Evolutionary conservation across 2,888 invertebrate species (phyloP), one percentile per base, ranked within the genome.

Genomic region (Campaea margaritaria): DNA sequence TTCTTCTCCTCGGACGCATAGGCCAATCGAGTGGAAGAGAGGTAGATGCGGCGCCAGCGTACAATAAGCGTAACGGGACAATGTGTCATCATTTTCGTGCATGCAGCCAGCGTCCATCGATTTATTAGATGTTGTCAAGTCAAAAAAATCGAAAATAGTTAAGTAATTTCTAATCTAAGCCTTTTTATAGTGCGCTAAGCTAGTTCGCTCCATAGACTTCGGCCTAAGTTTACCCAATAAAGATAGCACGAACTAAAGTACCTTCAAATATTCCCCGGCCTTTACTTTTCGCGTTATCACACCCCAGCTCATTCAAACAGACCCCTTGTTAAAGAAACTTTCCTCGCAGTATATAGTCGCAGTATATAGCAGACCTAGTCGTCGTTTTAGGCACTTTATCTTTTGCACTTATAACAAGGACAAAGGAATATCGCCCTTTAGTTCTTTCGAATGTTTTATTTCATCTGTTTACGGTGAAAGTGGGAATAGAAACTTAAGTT

Each of bases 331-430:
- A 36, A 36, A 11, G 36, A n/a, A 36, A 36, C 36, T 36, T 36
- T 36, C 5, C 36, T 12, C 12, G 7, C 36, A 36, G 36, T 36
- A n/a, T 36, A 31, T n/a, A n/a, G n/a, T n/a, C n/a, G n/a, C n/a
- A n/a, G n/a, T n/a, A n/a, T n/a, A n/a, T n/a, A n/a, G n/a, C n/a
- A n/a, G 49, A 53, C 45, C 34, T 41, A 28, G 28, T 16, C 43
- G 49, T 50, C 16, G 46, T 55, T 45, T 55, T 43, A 50, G 38
- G 4, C 55, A 55, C 43, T 51, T 60, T 51, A 56, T 61, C 60
- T 47, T 39, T 34, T 16, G 31, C 57, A 57, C 49, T 49, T 56
- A 48, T 7, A 43, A 43, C 39, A 34, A 34, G 28, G 34, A 53
- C 50, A 45, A 49, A 45, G 39, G 55, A 13, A 43, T 46, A 50